Conservation (phyloP, 2,797 vertebrate genomes). For the Pangasius sanitwongsei region DNA sequence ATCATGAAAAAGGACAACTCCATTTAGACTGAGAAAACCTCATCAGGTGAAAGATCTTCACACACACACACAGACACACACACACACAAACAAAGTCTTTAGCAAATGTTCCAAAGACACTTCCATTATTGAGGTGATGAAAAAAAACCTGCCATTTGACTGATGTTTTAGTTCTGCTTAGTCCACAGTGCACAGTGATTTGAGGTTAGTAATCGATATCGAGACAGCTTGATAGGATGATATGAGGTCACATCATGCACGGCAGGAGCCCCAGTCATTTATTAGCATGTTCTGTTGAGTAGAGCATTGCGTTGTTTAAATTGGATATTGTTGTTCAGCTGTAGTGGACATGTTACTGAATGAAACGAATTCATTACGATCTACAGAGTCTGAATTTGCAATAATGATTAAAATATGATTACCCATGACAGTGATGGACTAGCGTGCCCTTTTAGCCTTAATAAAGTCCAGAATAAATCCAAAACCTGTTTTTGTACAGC, state of each 20-base stretch:
- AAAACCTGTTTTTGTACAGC: not conserved
- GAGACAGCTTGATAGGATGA: not conserved
- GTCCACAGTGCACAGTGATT: not conserved
- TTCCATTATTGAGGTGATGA: not conserved
- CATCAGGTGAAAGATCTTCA: not conserved
- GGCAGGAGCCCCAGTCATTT: not conserved
- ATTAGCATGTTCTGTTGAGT: constrained; percentile 15
- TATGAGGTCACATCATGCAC: not conserved
- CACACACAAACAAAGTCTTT: not conserved
- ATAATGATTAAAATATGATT: constrained; percentile 22
- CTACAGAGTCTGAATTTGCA: not conserved
- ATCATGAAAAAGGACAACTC: not conserved
- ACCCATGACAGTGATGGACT: not conserved
- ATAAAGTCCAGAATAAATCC: not conserved
- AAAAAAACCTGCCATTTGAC: not conserved
- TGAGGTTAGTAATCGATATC: constrained; percentile 15
- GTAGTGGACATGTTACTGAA: constrained; percentile 16
- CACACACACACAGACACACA: not conserved
- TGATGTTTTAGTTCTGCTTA: not conserved
- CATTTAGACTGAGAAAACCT: not conserved
- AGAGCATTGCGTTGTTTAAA: not conserved
- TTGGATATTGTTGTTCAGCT: constrained; percentile 1
- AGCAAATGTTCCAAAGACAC: not conserved
- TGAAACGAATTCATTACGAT: not conserved
- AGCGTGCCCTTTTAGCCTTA: not conserved